phyloP scores from a whole-genome alignment of 2,797 vertebrate species.

The Bufotes viridis region DNA sequence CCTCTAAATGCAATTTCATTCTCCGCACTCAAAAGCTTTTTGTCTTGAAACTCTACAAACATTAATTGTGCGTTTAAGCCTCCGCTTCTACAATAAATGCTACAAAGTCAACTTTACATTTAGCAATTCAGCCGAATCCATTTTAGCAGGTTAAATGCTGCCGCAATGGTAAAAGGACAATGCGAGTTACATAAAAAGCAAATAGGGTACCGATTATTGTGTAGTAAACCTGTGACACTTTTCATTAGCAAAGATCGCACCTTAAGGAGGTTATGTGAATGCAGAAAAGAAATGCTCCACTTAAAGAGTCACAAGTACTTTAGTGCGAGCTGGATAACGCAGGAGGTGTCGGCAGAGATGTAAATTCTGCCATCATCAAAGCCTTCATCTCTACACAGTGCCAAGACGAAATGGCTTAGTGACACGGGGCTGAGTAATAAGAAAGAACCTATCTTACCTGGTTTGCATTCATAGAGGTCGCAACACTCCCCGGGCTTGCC shows the following conservation, averaged over 20 bases:
- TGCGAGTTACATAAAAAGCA: slow-evolving; percentile 11
- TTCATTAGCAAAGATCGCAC: slow-evolving; percentile 39
- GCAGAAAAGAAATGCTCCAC: neutral
- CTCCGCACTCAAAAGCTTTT: slow-evolving; percentile 41
- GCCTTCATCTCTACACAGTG: neutral
- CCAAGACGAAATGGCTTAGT: neutral
- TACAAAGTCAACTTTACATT: slow-evolving; percentile 28
- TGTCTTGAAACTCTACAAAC: slow-evolving; percentile 35
- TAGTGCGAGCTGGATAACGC: slow-evolving; percentile 4
- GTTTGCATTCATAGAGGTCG: slow-evolving; percentile 91
- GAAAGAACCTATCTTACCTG: slow-evolving; percentile 75
- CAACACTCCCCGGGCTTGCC: slow-evolving; percentile 90
- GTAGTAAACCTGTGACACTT: slow-evolving; percentile 35
- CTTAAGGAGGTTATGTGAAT: slow-evolving; percentile 9
- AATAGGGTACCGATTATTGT: neutral
- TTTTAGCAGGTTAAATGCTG: neutral
- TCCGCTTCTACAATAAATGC: slow-evolving; percentile 13
- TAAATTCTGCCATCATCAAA: neutral
- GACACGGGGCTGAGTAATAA: neutral
- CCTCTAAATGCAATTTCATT: slow-evolving; percentile 26
- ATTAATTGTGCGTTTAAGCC: slow-evolving; percentile 32
- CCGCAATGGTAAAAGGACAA: slow-evolving; percentile 6
- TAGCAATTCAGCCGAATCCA: slow-evolving; percentile 12
- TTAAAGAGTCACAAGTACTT: slow-evolving; percentile 33
- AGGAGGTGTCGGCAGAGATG: slow-evolving; percentile 3